phyloP scores from a whole-genome alignment of 1,140 invertebrate genomes.

The Pseudomyrmex flavicornis region DNA sequence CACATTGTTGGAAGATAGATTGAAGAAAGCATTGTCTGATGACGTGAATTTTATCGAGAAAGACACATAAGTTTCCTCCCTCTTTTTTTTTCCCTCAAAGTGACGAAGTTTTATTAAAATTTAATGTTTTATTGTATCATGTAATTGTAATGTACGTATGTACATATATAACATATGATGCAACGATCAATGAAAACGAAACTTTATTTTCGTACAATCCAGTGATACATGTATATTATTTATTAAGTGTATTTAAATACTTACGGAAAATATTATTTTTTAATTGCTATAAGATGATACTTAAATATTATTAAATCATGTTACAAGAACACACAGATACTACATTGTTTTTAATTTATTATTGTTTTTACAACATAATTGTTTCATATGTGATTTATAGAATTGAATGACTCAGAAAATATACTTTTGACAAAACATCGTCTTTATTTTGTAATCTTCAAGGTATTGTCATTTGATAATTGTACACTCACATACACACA shows the following conservation, averaged over 20 bases:
- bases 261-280: too few species aligned
- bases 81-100: too few species aligned
- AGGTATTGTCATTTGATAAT: slow-evolving; percentile 51
- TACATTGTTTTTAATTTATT: slow-evolving; percentile 32
- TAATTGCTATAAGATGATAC: background rate
- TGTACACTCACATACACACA: slow-evolving; percentile 17
- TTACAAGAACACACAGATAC: slow-evolving; percentile 23
- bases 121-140: too few species aligned
- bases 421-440: slow-evolving; percentile 52
- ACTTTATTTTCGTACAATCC: too few species aligned
- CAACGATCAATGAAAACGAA: too few species aligned
- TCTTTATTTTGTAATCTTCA: slow-evolving; percentile 10
- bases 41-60: background rate
- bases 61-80: background rate
- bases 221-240: too few species aligned
- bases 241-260: too few species aligned
- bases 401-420: slow-evolving; percentile 11
- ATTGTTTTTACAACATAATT: slow-evolving; percentile 44
- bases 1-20: slow-evolving; percentile 71
- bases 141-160: background rate
- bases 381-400: slow-evolving; percentile 5
- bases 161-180: background rate
- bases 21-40: slow-evolving; percentile 73
- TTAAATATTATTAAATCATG: slow-evolving; percentile 27
- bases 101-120: too few species aligned